These are phyloP conservation scores for Spisula solida DNA, from an alignment of 2,888 invertebrate genomes.

Conservation along the genomic window DNA sequence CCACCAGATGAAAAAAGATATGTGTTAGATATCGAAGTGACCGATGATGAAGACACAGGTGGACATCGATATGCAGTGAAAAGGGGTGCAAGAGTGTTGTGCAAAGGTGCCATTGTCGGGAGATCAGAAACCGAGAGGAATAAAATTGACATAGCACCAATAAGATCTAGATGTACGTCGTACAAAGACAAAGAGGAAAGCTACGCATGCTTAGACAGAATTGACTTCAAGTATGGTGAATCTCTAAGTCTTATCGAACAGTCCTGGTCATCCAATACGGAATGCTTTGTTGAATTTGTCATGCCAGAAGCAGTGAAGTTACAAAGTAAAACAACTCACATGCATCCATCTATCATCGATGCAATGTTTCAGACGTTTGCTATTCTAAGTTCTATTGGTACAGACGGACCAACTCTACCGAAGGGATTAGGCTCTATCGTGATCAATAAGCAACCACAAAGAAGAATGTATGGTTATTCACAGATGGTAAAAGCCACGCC, in stretches of 20 bases:
- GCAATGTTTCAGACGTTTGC: constrained; percentile 74
- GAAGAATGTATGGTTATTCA: constrained; percentile 72
- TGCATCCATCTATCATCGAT: constrained; percentile 77
- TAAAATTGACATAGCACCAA: constrained; percentile 48
- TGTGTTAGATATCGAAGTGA: constrained; percentile 43
- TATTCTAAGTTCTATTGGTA: constrained; percentile 55
- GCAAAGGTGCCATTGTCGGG: constrained; percentile 22
- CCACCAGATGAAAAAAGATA: constrained; percentile 46
- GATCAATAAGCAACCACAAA: constrained; percentile 62
- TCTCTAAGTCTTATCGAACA: constrained; percentile 56
- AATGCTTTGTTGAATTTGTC: constrained; percentile 70
- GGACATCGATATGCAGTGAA: constrained; percentile 23
- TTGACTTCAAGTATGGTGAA: constrained; percentile 67
- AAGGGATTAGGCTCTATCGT: constrained; percentile 65
- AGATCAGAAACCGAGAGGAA: not conserved
- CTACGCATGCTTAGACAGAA: constrained; percentile 53
- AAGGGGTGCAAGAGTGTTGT: constrained; percentile 40
- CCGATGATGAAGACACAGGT: constrained; percentile 25
- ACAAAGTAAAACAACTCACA: constrained; percentile 64
- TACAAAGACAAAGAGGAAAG: constrained; percentile 46
- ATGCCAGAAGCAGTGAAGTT: constrained; percentile 62
- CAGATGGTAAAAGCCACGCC: constrained; percentile 64
- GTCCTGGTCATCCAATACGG: constrained; percentile 63
- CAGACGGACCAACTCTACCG: constrained; percentile 69
- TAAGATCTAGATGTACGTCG: constrained; percentile 50